Conservation (phyloP, 2,797 vertebrate genomes). For the Perodicticus potto region DNA sequence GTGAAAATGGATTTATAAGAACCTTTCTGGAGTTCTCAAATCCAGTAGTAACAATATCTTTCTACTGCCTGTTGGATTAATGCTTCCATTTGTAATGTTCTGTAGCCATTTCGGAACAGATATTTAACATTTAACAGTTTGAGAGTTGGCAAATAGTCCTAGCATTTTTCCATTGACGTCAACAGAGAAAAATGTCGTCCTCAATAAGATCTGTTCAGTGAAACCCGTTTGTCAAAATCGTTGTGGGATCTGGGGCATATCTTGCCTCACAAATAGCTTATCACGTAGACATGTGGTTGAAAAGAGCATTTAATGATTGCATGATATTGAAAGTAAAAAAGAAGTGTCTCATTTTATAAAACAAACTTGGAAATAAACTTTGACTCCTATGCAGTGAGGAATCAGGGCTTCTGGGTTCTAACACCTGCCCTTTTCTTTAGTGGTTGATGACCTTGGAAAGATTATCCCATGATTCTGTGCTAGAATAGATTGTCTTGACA, state of each 20-base stretch:
- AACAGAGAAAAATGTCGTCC: not conserved
- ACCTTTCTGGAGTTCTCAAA: not conserved
- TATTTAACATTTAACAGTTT: not conserved
- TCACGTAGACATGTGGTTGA: not conserved
- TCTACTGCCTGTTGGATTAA: not conserved
- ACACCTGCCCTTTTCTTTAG: not conserved
- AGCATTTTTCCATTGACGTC: not conserved
- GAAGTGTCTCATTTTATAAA: not conserved
- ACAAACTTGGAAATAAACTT: constrained; percentile 36
- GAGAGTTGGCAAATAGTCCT: not conserved
- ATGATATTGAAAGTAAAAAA: not conserved
- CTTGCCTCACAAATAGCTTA: not conserved
- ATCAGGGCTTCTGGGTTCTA: not conserved
- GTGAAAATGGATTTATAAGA: not conserved
- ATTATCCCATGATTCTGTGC: not conserved
- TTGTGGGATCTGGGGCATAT: not conserved
- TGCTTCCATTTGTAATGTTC: not conserved
- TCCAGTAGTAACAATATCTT: not conserved
- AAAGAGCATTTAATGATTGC: not conserved
- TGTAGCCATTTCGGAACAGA: not conserved
- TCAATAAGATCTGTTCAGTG: not conserved
- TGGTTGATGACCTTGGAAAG: not conserved
- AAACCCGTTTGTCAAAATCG: not conserved
- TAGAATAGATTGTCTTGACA: not conserved
- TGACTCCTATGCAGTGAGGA: not conserved